These are phyloP conservation scores for Sarcophaga carnaria DNA, from an alignment of 2,888 invertebrate species.

Conservation along the genomic window DNA sequence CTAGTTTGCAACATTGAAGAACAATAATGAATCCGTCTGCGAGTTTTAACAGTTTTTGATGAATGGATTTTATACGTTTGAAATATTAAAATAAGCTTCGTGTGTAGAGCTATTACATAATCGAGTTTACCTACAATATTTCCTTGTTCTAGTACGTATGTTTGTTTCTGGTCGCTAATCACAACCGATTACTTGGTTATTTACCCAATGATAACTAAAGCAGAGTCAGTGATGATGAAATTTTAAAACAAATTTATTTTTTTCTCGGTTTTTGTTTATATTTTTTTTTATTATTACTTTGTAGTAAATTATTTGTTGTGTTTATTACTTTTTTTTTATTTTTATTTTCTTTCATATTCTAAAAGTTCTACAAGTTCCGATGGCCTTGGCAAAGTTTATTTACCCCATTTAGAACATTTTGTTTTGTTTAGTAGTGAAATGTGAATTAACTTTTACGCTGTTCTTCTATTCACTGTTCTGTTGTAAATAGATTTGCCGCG, in stretches of 20 bases:
- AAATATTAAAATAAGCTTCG: too few species aligned
- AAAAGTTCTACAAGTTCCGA: conserved; percentile 29
- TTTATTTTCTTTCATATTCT: conserved; percentile 3
- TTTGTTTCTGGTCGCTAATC: background rate
- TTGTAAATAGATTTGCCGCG: background rate
- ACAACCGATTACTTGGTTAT: conserved; percentile 20
- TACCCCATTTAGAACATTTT: conserved; percentile 50
- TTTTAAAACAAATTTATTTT: background rate
- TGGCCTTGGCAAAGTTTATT: conserved; percentile 67
- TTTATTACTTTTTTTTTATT: background rate
- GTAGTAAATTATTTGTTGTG: conserved; percentile 5
- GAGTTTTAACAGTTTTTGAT: too few species aligned
- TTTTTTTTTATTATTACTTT: background rate
- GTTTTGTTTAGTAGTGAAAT: conserved; percentile 36
- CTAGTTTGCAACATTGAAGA: too few species aligned
- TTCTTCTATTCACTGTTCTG: background rate
- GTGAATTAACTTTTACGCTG: conserved; percentile 33
- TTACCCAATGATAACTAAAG: conserved; percentile 18
- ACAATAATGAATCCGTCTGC: too few species aligned
- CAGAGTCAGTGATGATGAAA: background rate
- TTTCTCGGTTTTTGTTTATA: background rate
- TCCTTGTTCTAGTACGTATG: background rate
- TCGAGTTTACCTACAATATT: too few species aligned
- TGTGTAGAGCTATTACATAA: too few species aligned
- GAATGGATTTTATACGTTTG: too few species aligned